These are phyloP conservation scores for Muscicapa adusta DNA, from an alignment of 2,113 vertebrate species.

Conservation along the genomic window DNA sequence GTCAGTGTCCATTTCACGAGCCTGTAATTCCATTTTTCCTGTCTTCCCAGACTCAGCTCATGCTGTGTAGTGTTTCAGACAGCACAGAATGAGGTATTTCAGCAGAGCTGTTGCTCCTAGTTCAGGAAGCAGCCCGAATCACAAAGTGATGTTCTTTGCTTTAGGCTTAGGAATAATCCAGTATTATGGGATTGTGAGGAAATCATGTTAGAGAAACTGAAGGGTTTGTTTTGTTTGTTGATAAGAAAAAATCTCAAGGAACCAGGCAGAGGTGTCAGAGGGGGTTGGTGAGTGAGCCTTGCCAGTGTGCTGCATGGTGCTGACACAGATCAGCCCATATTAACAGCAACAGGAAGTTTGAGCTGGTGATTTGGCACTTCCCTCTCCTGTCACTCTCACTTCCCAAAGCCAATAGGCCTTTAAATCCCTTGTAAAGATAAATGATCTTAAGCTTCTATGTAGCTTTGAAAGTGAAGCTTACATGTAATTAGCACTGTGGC, in stretches of 20 bases:
- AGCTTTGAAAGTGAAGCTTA: slow-evolving; percentile 37
- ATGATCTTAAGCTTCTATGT: not conserved
- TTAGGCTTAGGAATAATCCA: not conserved
- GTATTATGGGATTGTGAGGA: not conserved
- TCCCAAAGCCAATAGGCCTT: not conserved
- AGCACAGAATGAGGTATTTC: not conserved
- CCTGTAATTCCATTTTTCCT: not conserved
- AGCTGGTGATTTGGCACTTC: not conserved
- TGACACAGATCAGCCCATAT: not conserved
- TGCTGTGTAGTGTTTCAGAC: not conserved
- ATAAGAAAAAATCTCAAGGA: not conserved
- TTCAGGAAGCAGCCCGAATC: not conserved
- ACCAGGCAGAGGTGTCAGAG: not conserved
- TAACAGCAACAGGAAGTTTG: not conserved
- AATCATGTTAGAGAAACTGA: not conserved
- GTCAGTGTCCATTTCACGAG: slow-evolving; percentile 1
- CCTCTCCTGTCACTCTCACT: not conserved
- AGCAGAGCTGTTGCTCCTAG: not conserved
- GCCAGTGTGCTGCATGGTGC: not conserved
- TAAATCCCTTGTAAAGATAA: slow-evolving; percentile 45
- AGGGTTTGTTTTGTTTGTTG: not conserved
- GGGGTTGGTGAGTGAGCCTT: not conserved
- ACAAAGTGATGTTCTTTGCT: not conserved
- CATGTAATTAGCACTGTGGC: not conserved
- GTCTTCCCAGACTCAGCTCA: not conserved